Conservation (phyloP, 2,113 vertebrate species). For the Microtus montanus region DNA sequence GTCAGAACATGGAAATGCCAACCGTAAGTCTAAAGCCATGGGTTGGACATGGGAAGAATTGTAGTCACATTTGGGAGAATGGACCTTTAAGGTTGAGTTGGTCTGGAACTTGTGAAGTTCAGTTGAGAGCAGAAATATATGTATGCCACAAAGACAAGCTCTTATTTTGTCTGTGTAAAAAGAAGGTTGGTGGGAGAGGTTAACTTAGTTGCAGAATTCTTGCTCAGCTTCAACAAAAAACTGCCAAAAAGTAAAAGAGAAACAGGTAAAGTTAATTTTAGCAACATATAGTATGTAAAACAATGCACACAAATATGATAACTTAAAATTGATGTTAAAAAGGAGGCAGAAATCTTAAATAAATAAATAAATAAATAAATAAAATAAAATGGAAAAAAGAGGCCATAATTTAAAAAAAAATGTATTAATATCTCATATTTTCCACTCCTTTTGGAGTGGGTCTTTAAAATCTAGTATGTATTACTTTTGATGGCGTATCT, state of each 20-base stretch:
- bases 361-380: too few species aligned
- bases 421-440: not conserved
- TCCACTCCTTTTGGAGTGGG: not conserved
- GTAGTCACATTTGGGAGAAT: not conserved
- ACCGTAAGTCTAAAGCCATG: not conserved
- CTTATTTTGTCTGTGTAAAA: not conserved
- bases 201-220: not conserved
- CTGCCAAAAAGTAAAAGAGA: not conserved
- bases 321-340: not conserved
- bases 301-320: not conserved
- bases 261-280: conserved; percentile 22
- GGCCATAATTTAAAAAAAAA: not conserved
- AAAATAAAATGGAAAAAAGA: too few species aligned
- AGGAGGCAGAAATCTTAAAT: too few species aligned
- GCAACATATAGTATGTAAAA: conserved; percentile 24
- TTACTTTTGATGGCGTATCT: not conserved
- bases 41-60: not conserved
- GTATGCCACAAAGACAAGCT: not conserved
- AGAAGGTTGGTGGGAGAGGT: not conserved
- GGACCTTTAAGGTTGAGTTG: not conserved
- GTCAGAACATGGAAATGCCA: not conserved
- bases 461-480: not conserved
- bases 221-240: not conserved
- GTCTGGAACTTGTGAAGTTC: not conserved
- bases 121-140: conserved; percentile 24